Evolutionary conservation across 1,140 invertebrate species (phyloP), one percentile per base, ranked within the genome.

Genomic region (Manduca sexta): DNA sequence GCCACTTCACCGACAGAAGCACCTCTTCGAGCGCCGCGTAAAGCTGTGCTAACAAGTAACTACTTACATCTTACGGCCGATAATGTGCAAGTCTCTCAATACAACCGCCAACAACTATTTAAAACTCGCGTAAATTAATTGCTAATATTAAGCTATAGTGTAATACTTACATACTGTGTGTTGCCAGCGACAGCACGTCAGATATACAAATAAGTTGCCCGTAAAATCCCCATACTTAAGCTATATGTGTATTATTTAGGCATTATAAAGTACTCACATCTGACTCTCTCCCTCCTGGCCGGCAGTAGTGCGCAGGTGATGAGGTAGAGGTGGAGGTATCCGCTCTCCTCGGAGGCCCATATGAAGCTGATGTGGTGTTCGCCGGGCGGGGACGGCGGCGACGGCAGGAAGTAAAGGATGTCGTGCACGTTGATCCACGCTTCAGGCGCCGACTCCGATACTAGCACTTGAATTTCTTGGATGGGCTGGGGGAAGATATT

Each of bases 351-450:
- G 38, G 93, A 96, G 0, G 94, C 94, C 95, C 95, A 98, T 34
- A 99, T 90, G 78, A 97, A 98, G 52, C 90, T 90, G 7, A 94
- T 71, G 30, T 26, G 42, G 3, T 87, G 58, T 68, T 88, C 21
- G 29, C 41, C 26, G 5, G 16, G 10, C 2, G 40, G 21, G 1
- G 17, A 29, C 18, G 21, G 18, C 3, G 29, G 12, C 2, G 86
- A 88, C 34, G 92, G 92, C 29, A 97, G 86, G 73, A 98, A 97
- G 74, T 95, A 89, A 0, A 98, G 83, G 45, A 97, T 89, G 82
- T 98, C 95, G 80, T 97, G 94, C 0, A 97, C 91, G 85, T 97
- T 98, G 30, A 98, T 93, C 96, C 96, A 98, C 13, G 93, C 90
- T 69, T 79, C 88, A 17, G 49, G 87, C 52, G 84, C 74, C 2